phyloP scores from a whole-genome alignment of 37 sponge, comb jelly and placozoan species.

The Bolinopsis microptera region DNA sequence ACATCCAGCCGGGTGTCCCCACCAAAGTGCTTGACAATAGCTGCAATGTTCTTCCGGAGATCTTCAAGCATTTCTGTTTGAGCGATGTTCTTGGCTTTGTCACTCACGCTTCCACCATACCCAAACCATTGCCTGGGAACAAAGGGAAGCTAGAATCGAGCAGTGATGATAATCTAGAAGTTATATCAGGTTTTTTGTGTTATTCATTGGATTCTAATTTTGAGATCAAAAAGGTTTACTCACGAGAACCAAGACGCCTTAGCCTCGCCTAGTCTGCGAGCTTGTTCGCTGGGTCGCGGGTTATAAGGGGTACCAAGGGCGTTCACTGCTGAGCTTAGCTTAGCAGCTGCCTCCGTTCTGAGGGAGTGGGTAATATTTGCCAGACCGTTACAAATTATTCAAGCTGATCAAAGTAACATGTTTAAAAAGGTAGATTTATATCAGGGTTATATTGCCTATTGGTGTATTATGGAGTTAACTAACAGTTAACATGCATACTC shows the following conservation, averaged over 20 bases:
- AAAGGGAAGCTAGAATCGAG: not conserved
- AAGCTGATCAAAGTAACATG: no score
- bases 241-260: slow-evolving; percentile 56
- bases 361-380: no score
- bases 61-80: slow-evolving; percentile 67
- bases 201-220: no score
- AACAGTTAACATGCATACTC: no score
- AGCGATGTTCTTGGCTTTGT: slow-evolving; percentile 68
- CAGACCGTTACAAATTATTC: no score
- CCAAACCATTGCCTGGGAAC: slow-evolving; percentile 60
- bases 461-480: no score
- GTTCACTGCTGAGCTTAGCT: slow-evolving; percentile 24
- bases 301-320: slow-evolving; percentile 31
- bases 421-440: no score
- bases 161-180: not conserved
- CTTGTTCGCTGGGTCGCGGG: slow-evolving; percentile 40
- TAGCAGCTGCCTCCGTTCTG: slow-evolving; percentile 57
- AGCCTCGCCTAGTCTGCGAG: not conserved
- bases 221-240: no score
- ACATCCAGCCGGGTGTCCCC: slow-evolving; percentile 64
- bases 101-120: slow-evolving; percentile 27
- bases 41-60: slow-evolving; percentile 41
- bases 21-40: slow-evolving; percentile 66
- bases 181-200: no score
- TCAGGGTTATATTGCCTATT: no score